A percentile compares a stretch with the other conserved stretches of the same genome.
Conservation (phyloP, 2,113 vertebrate genomes). For the Periophthalmus modestus region DNA sequence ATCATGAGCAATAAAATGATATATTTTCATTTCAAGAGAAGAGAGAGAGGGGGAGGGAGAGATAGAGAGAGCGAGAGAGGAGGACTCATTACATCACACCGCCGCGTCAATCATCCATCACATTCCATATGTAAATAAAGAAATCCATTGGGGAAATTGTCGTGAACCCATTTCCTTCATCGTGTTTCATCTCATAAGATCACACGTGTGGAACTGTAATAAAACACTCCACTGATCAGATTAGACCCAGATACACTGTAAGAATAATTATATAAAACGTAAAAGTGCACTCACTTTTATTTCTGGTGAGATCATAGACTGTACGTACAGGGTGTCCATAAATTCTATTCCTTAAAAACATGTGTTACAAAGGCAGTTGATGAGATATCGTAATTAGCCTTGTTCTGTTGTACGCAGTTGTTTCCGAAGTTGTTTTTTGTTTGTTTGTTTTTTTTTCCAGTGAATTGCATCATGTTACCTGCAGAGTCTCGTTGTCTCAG, state of each 20-base stretch:
- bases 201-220: background rate
- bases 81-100: background rate
- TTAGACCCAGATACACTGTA: conserved; percentile 4
- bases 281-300: background rate
- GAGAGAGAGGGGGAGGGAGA: background rate
- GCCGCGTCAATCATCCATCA: conserved; percentile 1
- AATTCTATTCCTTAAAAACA: too few relatives aligned
- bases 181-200: background rate
- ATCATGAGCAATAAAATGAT: conserved; percentile 3
- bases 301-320: too few relatives aligned
- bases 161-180: background rate
- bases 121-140: conserved; percentile 3
- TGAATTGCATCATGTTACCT: too few relatives aligned
- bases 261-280: background rate
- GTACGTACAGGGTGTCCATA: too few relatives aligned
- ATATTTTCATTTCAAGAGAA: conserved; percentile 1
- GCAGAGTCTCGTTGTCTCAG: too few relatives aligned
- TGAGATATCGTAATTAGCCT: background rate
- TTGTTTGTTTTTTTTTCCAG: too few relatives aligned
- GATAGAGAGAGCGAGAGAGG: background rate
- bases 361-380: too few relatives aligned
- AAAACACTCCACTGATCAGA: conserved; percentile 10
- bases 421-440: too few relatives aligned
- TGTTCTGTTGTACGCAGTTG: background rate
- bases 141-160: background rate